phyloP scores from a whole-genome alignment of 53 echinoderm and acorn worm species.

The Stichopus horrens region DNA sequence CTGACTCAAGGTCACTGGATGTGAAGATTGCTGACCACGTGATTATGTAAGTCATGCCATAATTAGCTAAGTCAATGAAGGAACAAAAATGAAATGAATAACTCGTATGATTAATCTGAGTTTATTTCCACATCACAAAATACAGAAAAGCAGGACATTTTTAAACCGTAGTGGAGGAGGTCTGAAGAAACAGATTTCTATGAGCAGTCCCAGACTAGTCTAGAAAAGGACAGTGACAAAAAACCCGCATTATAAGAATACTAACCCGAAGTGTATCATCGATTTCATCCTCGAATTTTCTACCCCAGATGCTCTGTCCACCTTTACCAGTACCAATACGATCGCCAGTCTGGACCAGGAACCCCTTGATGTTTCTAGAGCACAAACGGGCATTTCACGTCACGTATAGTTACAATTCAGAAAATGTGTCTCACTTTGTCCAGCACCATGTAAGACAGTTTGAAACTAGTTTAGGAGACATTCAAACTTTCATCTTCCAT shows the following conservation, averaged over 20 bases:
- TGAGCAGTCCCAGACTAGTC: no score
- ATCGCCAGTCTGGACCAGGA: conserved; percentile 99
- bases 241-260: background rate
- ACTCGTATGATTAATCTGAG: no score
- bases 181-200: no score
- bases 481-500: background rate
- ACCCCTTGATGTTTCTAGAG: conserved; percentile 84
- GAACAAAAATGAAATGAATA: background rate
- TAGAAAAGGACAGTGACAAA: no score
- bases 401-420: conserved; percentile 4
- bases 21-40: no score
- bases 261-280: conserved; percentile 83
- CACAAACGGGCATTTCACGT: background rate
- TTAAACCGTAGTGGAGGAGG: no score
- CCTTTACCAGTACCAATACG: conserved; percentile 87
- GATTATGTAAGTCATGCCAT: no score
- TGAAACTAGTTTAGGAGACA: background rate
- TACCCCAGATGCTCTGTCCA: conserved; percentile 90
- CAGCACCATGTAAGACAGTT: conserved; percentile 4
- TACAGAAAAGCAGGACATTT: no score
- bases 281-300: conserved; percentile 92
- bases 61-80: background rate
- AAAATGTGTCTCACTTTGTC: background rate
- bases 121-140: no score
- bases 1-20: no score